Evolutionary conservation across 1,140 invertebrate genomes (phyloP).

Genomic region (Drosophila melanica): DNA sequence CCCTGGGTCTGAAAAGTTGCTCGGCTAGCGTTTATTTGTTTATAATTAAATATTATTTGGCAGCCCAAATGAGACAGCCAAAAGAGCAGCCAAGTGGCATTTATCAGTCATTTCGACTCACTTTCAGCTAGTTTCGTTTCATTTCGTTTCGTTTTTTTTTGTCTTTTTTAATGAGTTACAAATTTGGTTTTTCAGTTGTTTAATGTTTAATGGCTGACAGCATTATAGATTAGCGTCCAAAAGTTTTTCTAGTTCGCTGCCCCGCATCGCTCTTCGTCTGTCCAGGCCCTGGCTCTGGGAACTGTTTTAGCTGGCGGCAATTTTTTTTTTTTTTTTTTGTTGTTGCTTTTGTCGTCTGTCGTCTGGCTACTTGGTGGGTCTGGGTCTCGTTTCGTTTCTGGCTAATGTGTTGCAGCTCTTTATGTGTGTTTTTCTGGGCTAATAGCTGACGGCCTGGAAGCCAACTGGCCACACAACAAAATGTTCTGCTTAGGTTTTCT

Average conservation of each 20-base stretch:
- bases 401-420: slow-evolving; percentile 65
- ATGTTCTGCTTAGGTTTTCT: slow-evolving; percentile 5
- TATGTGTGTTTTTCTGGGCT: slow-evolving; percentile 76
- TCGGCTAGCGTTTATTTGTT: slow-evolving; percentile 72
- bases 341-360: slow-evolving; percentile 52
- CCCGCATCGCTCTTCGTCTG: neutral
- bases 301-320: slow-evolving; percentile 65
- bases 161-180: slow-evolving; percentile 76
- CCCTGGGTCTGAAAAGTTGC: slow-evolving; percentile 11
- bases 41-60: slow-evolving; percentile 83
- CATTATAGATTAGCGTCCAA: slow-evolving; percentile 78
- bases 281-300: slow-evolving; percentile 40
- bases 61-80: slow-evolving; percentile 76
- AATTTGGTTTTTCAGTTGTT: slow-evolving; percentile 79
- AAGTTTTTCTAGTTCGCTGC: slow-evolving; percentile 62
- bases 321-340: slow-evolving; percentile 40
- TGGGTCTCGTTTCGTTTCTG: slow-evolving; percentile 34
- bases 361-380: slow-evolving; percentile 77
- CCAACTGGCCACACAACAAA: slow-evolving; percentile 49
- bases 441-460: slow-evolving; percentile 58
- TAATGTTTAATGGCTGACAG: slow-evolving; percentile 80
- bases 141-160: slow-evolving; percentile 12
- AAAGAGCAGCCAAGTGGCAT: slow-evolving; percentile 64
- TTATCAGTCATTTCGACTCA: slow-evolving; percentile 69
- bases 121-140: slow-evolving; percentile 62